Conservation (phyloP, 2,888 invertebrate species). For the Pristionchus japonicus region DNA sequence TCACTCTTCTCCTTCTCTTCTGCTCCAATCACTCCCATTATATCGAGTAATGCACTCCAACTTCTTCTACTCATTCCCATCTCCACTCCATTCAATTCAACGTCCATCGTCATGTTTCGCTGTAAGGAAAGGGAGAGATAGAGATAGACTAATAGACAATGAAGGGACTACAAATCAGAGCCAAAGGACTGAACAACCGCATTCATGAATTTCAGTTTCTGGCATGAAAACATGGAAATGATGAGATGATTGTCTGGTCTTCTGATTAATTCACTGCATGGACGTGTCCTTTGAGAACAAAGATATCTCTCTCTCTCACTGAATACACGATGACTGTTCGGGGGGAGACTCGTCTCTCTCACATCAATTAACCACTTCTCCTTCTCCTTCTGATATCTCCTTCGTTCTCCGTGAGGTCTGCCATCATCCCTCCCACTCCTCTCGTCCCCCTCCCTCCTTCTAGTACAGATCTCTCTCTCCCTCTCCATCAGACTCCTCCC, state of each 20-base stretch:
- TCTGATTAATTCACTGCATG: background rate
- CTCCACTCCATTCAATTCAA: conserved; percentile 76
- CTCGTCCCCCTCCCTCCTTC: background rate
- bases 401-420: conserved; percentile 1
- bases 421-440: background rate
- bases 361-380: background rate
- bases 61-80: conserved; percentile 91
- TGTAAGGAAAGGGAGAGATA: conserved; percentile 54
- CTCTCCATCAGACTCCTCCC: background rate
- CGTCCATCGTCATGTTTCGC: conserved; percentile 60
- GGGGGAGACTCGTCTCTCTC: background rate
- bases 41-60: conserved; percentile 94
- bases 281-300: background rate
- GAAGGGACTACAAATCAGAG: background rate
- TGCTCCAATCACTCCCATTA: conserved; percentile 82
- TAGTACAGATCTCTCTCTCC: background rate
- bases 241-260: background rate
- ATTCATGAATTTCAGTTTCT: background rate
- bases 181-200: background rate
- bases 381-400: background rate
- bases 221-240: background rate
- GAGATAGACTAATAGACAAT: too few species aligned
- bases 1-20: conserved; percentile 49
- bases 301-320: background rate
- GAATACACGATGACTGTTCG: conserved; percentile 15